Conservation (phyloP, 2,888 invertebrate genomes). For the Epistrophe eligans region DNA sequence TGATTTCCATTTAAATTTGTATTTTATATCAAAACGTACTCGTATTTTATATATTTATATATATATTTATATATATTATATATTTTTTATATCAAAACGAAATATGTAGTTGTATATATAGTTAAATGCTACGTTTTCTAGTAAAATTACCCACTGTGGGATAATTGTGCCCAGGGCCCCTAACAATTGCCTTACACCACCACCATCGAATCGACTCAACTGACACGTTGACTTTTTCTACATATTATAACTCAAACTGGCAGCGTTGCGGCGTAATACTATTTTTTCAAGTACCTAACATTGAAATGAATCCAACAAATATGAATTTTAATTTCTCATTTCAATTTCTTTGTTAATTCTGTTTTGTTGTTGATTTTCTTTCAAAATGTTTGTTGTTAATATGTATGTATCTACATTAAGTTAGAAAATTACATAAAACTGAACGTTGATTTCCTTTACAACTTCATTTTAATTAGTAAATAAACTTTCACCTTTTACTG, state of each 20-base stretch:
- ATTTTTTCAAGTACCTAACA: background rate
- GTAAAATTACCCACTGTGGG: background rate
- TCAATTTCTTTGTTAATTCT: slow-evolving; percentile 4
- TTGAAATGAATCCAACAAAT: slow-evolving; percentile 4
- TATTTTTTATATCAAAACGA: background rate
- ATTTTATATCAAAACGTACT: no score
- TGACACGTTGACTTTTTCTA: slow-evolving; percentile 20
- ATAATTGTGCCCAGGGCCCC: background rate
- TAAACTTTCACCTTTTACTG: slow-evolving; percentile 20
- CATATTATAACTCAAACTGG: background rate
- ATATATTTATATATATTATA: no score
- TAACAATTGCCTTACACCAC: background rate
- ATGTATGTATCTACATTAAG: background rate
- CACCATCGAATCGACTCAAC: background rate
- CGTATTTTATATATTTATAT: no score
- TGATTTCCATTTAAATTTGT: no score
- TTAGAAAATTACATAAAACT: background rate
- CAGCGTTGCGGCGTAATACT: background rate
- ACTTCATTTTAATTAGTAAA: slow-evolving; percentile 1
- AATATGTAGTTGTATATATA: background rate
- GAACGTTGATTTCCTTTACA: background rate
- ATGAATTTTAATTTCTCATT: slow-evolving; percentile 27
- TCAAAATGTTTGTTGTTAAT: background rate
- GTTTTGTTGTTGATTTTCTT: slow-evolving; percentile 25
- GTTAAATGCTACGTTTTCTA: background rate